Conservation (phyloP, 1,140 invertebrate species). For the Procambarus clarkii region DNA sequence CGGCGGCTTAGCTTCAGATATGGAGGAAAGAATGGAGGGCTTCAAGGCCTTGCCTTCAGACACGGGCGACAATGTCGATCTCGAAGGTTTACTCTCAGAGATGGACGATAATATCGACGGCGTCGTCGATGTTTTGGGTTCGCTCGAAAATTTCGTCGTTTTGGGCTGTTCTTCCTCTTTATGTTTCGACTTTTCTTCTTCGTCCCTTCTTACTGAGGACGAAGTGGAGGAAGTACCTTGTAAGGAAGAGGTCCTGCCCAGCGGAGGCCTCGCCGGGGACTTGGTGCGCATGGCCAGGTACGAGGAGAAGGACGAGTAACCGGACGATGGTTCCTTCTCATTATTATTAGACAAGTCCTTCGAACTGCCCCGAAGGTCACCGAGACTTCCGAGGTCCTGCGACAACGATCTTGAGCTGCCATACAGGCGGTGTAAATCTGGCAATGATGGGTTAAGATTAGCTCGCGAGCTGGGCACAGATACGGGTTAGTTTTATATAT, state of each 20-base stretch:
- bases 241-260: slow-evolving; percentile 41
- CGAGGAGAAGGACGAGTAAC: slow-evolving; percentile 65
- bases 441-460: too few species aligned
- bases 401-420: slow-evolving; percentile 69
- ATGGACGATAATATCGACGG: neutral
- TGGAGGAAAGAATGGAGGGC: slow-evolving; percentile 8
- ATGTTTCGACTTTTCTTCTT: slow-evolving; percentile 18
- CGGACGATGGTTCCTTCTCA: neutral
- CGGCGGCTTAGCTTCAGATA: slow-evolving; percentile 47
- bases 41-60: slow-evolving; percentile 10
- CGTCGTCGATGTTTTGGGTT: slow-evolving; percentile 39
- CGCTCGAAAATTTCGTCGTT: slow-evolving; percentile 44
- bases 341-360: slow-evolving; percentile 10
- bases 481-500: too few species aligned
- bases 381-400: slow-evolving; percentile 40
- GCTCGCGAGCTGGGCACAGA: too few species aligned
- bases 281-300: slow-evolving; percentile 71
- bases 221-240: slow-evolving; percentile 62
- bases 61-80: neutral
- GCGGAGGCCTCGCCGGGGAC: slow-evolving; percentile 64
- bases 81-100: slow-evolving; percentile 14
- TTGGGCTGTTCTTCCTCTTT: slow-evolving; percentile 43
- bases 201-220: slow-evolving; percentile 39
- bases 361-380: slow-evolving; percentile 46
- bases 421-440: slow-evolving; percentile 62